Conservation (phyloP, 2,888 invertebrate genomes). For the Clitarchus hookeri region DNA sequence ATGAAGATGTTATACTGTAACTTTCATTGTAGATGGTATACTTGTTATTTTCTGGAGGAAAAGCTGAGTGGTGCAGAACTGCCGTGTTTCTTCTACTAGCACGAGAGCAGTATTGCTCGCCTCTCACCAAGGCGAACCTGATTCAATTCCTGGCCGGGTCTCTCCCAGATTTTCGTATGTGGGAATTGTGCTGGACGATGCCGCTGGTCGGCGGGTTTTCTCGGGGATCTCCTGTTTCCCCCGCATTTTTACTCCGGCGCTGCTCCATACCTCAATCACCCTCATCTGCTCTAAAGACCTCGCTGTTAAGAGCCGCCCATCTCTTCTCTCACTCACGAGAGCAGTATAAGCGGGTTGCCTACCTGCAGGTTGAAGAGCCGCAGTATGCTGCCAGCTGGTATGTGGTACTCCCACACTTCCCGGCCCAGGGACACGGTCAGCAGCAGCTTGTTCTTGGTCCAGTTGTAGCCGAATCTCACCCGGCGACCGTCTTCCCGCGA, state of each 20-base stretch:
- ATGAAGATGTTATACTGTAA: neutral
- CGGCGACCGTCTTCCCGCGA: conserved; percentile 67
- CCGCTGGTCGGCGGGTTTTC: no score
- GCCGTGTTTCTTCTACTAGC: neutral
- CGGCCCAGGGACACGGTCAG: conserved; percentile 72
- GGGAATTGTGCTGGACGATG: no score
- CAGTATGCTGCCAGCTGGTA: conserved; percentile 81
- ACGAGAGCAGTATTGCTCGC: neutral
- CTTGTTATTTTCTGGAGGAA: neutral
- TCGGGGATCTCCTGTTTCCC: no score
- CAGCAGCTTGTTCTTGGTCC: conserved; percentile 79
- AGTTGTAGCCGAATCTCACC: conserved; percentile 77
- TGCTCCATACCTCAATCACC: no score
- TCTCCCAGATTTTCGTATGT: no score
- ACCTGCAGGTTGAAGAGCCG: conserved; percentile 79
- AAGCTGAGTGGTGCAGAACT: neutral
- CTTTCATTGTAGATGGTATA: neutral
- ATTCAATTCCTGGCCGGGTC: no score
- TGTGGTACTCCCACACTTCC: conserved; percentile 85
- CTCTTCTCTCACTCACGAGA: no score
- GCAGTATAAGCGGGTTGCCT: conserved; percentile 42
- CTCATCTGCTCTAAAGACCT: no score
- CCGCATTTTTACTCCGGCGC: no score
- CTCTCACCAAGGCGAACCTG: no score
- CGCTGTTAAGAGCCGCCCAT: no score